Conservation (phyloP, 2,888 invertebrate species). For the Papilio protenor region DNA sequence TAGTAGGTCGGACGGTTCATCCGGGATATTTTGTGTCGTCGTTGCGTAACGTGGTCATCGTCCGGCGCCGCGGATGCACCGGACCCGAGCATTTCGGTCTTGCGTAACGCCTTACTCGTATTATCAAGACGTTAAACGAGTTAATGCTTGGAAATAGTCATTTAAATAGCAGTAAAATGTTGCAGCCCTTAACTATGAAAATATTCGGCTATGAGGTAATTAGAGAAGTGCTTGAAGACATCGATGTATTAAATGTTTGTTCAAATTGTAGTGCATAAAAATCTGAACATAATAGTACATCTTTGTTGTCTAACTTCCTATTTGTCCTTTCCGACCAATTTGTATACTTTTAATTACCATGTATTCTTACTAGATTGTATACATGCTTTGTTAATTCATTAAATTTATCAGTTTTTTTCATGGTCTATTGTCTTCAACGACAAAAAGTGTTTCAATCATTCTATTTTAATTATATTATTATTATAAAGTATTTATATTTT, state of each 20-base stretch:
- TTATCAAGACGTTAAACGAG: conserved; percentile 44
- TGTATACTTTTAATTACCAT: neutral
- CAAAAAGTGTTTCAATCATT: neutral
- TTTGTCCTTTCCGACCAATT: neutral
- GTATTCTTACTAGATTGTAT: neutral
- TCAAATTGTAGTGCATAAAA: neutral
- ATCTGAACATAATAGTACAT: neutral
- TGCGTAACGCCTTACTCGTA: conserved; percentile 54
- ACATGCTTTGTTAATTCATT: neutral
- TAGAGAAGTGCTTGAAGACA: neutral
- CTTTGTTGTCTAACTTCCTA: neutral
- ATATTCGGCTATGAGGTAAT: neutral
- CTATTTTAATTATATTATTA: neutral
- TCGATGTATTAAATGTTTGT: neutral
- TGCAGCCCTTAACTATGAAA: neutral
- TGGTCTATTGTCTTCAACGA: neutral
- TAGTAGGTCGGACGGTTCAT: conserved; percentile 14
- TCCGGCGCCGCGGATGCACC: conserved; percentile 51
- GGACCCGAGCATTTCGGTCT: conserved; percentile 50
- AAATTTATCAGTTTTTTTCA: neutral
- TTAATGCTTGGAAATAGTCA: neutral
- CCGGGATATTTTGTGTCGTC: conserved; percentile 43
- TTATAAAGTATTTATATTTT: neutral
- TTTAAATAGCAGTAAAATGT: neutral
- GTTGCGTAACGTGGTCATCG: conserved; percentile 61